These are phyloP conservation scores for Drosophila obscura DNA, from an alignment of 1,140 invertebrate species.

Conservation along the genomic window DNA sequence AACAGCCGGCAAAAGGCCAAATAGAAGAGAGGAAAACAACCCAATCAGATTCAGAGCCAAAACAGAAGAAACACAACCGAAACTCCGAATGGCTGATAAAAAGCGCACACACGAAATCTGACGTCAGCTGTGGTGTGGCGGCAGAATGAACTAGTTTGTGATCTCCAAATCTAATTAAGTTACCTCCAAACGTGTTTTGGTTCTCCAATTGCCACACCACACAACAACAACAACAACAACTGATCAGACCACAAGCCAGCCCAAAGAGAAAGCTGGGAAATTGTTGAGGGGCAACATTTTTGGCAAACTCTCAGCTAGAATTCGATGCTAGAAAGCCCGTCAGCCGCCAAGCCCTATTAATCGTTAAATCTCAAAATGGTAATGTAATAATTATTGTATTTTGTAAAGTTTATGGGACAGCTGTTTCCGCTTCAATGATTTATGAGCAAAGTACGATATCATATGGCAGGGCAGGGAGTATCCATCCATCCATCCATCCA, in stretches of 20 bases:
- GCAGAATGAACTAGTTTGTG: conserved; percentile 66
- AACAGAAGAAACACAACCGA: conserved; percentile 14
- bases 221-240: neutral
- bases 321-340: conserved; percentile 4
- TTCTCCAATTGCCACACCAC: conserved; percentile 16
- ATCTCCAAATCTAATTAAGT: conserved; percentile 75
- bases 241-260: neutral
- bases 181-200: conserved; percentile 62
- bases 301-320: conserved; percentile 32
- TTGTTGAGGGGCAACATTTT: conserved; percentile 29
- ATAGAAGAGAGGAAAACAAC: conserved; percentile 26
- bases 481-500: too few species aligned
- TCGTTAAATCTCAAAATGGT: conserved; percentile 30
- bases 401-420: conserved; percentile 30
- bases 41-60: conserved; percentile 39
- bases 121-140: conserved; percentile 34
- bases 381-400: conserved; percentile 29
- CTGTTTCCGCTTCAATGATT: conserved; percentile 29
- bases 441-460: conserved; percentile 8
- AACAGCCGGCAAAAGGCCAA: conserved; percentile 41
- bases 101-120: conserved; percentile 34
- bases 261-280: conserved; percentile 65
- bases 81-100: conserved; percentile 41
- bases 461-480: neutral
- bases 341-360: neutral